phyloP scores from a whole-genome alignment of 2,888 invertebrate species.

The Leuctra nigra region DNA sequence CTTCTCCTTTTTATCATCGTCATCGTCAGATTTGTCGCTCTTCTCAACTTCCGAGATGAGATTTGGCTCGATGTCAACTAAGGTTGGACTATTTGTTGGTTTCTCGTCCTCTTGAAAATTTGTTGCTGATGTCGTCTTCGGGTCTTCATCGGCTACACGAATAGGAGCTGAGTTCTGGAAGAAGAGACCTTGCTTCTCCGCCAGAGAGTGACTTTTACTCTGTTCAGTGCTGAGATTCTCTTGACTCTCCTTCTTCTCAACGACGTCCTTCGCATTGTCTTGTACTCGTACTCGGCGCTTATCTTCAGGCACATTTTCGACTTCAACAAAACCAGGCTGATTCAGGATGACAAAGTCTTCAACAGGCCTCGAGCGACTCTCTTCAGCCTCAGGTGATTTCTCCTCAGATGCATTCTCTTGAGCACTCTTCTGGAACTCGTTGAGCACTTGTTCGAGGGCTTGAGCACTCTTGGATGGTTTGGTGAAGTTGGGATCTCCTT shows the following conservation, averaged over 20 bases:
- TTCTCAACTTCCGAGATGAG: constrained; percentile 21
- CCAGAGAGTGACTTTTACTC: constrained; percentile 6
- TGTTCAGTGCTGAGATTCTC: constrained; percentile 7
- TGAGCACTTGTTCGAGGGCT: constrained; percentile 6
- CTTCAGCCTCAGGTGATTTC: neutral
- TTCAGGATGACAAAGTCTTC: constrained; percentile 4
- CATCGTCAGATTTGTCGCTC: neutral
- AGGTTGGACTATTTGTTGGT: neutral
- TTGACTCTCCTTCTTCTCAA: neutral
- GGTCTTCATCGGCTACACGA: constrained; percentile 24
- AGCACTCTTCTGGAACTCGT: constrained; percentile 8
- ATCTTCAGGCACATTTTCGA: constrained; percentile 10
- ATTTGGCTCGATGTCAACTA: constrained; percentile 19
- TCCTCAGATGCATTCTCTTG: neutral
- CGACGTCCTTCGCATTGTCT: neutral
- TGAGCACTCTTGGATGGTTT: constrained; percentile 8
- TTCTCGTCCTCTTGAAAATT: no score
- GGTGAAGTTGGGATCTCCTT: neutral
- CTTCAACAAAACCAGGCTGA: constrained; percentile 8
- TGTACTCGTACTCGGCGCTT: neutral
- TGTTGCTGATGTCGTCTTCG: no score
- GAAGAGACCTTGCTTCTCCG: constrained; percentile 9
- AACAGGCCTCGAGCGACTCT: neutral
- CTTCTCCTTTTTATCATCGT: constrained; percentile 11
- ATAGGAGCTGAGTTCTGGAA: constrained; percentile 7